These are phyloP conservation scores for Sandelia bainsii DNA, from an alignment of 2,797 vertebrate genomes.

Conservation along the genomic window DNA sequence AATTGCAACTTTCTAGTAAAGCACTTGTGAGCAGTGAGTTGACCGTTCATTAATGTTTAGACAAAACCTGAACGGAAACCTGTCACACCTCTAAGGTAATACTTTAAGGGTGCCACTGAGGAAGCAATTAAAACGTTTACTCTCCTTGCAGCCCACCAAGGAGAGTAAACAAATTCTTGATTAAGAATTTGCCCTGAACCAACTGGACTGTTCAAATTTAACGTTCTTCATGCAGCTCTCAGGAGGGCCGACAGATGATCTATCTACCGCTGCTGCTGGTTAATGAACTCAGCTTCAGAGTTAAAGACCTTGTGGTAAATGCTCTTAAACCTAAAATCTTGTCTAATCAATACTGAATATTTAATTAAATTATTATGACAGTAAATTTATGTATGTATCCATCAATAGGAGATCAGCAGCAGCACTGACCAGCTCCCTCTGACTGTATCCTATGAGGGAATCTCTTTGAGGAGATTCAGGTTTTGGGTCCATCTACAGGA, in stretches of 20 bases:
- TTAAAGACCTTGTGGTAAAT: conserved; percentile 93
- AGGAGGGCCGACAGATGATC: conserved; percentile 89
- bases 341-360: not conserved
- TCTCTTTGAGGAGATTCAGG: conserved; percentile 92
- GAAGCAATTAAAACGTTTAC: not conserved
- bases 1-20: not conserved
- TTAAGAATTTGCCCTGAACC: not conserved
- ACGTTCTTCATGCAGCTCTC: conserved; percentile 81
- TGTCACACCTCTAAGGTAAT: not conserved
- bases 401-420: conserved; percentile 89
- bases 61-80: too few species aligned
- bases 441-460: conserved; percentile 91
- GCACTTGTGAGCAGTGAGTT: not conserved
- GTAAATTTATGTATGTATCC: not conserved
- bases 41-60: not conserved
- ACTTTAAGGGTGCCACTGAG: not conserved
- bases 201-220: not conserved
- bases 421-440: conserved; percentile 90
- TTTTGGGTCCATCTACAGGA: conserved; percentile 98
- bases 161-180: not conserved
- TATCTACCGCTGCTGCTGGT: conserved; percentile 98
- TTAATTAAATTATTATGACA: not conserved
- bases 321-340: not conserved
- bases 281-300: conserved; percentile 93
- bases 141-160: not conserved